A percentile compares a stretch with the other conserved stretches of the same genome.
These are phyloP conservation scores for Zophobas morio DNA, from an alignment of 1,140 invertebrate species.

Conservation along the genomic window DNA sequence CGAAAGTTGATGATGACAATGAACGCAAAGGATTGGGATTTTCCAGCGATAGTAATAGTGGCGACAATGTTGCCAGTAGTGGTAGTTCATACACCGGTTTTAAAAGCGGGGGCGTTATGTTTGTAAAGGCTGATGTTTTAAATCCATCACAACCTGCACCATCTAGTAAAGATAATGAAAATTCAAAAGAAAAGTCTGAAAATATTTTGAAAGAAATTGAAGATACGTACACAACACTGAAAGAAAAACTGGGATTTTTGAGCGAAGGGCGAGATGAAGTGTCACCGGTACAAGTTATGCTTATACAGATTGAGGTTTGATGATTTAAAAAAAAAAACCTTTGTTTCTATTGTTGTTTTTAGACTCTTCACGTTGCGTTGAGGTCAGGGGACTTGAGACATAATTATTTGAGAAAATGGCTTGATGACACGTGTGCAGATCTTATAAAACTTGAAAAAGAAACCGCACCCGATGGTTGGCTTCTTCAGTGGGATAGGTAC, in stretches of 20 bases:
- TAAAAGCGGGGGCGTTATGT: slow-evolving; percentile 64
- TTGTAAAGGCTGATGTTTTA: slow-evolving; percentile 67
- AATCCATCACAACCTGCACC: slow-evolving; percentile 44
- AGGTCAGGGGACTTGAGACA: slow-evolving; percentile 73
- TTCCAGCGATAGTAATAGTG: slow-evolving; percentile 66
- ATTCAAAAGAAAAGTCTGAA: slow-evolving; percentile 47
- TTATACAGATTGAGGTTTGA: slow-evolving; percentile 76
- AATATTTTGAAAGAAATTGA: slow-evolving; percentile 55
- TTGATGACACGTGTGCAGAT: slow-evolving; percentile 73
- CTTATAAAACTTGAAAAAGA: slow-evolving; percentile 74
- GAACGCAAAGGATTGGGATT: slow-evolving; percentile 62
- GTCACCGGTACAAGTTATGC: slow-evolving; percentile 76
- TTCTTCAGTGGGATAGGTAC: slow-evolving; percentile 84
- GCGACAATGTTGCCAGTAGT: slow-evolving; percentile 47
- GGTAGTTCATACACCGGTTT: slow-evolving; percentile 53
- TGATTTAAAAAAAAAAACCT: background rate
- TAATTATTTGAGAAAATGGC: slow-evolving; percentile 74
- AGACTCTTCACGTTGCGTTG: slow-evolving; percentile 78
- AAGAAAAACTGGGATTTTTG: slow-evolving; percentile 77
- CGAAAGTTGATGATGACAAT: slow-evolving; percentile 47
- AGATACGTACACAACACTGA: slow-evolving; percentile 56
- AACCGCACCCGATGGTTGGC: slow-evolving; percentile 79
- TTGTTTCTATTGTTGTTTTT: slow-evolving; percentile 57
- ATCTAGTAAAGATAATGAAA: slow-evolving; percentile 43
- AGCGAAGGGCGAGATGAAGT: slow-evolving; percentile 74